Base-by-base conservation (phyloP, 1,140 invertebrate species). In the Copidosoma floridanum region DNA sequence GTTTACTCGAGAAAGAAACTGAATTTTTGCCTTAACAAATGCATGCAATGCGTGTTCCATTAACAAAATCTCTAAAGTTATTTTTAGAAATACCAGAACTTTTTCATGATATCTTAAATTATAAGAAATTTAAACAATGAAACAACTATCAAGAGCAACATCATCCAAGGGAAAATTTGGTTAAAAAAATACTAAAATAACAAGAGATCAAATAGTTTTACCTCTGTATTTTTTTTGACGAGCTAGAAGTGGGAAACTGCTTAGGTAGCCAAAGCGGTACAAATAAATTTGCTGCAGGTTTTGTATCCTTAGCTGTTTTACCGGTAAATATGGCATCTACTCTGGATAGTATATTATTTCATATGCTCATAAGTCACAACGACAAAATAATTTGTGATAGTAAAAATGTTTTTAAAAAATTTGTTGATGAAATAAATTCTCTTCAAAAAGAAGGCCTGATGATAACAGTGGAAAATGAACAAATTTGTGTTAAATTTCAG, bases 141-240 rank as follows among this genome's bases (percentile, higher is more conserved):
- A 54, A 24, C 20, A 3, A 6, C 27, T 8, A 41, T 61, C 24
- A 61, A 57, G 37, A 24, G 11, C 2, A 63, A 65, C 50, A 56
- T 65, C 32, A 51, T 65, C 3, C 59, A 65, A 52, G 18, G 35
- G 6, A 21, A 51, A 14, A 41, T 57, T 32, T 61, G 51, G 54
- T 14, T 14, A 50, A 57, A 14, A 6, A 26, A 57, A 55, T 46
- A 38, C 43, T 16, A 38, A 46, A 4, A 54, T 58, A 50, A n/a
- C 26, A 16, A n/a, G 0, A 2, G 16, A 58, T 12, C 11, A 37
- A n/a, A 35, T 59, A n/a, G 35, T 66, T 32, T 48, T 66, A n/a
- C 64, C 66, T 0, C 4, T 68, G 8, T 63, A 32, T 68, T 11
- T 68, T 63, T 55, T 67, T 59, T 61, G 65, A 66, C 16, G 63